A percentile compares a stretch with the other conserved stretches of the same genome.
phyloP scores from a whole-genome alignment of 2,888 invertebrate genomes.

The Tigriopus californicus region DNA sequence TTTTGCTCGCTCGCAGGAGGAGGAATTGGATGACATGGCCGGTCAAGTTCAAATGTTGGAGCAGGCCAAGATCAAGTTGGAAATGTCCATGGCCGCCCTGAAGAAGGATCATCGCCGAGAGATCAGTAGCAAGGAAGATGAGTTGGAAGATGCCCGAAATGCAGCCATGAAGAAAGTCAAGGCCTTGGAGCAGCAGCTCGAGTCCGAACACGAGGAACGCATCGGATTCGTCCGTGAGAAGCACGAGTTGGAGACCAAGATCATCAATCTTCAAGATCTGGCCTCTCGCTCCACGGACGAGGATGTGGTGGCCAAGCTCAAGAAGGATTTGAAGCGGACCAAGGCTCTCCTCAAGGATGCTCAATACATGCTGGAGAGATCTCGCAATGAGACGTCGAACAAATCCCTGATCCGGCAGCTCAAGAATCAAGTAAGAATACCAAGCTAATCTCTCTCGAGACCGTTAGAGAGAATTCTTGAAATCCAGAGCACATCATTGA shows the following conservation, averaged over 20 bases:
- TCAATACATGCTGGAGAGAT: conserved; percentile 71
- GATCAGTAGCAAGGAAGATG: conserved; percentile 73
- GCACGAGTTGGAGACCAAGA: conserved; percentile 69
- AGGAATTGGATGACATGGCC: conserved; percentile 85
- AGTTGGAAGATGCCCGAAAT: conserved; percentile 74
- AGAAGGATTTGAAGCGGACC: conserved; percentile 69
- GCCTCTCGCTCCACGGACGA: conserved; percentile 27
- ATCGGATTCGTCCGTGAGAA: conserved; percentile 67
- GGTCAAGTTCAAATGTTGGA: conserved; percentile 75
- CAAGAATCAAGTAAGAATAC: conserved; percentile 42
- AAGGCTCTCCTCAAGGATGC: conserved; percentile 77
- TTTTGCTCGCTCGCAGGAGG: conserved; percentile 48
- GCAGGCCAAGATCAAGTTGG: conserved; percentile 74
- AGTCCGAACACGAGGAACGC: conserved; percentile 80
- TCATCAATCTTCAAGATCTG: conserved; percentile 52
- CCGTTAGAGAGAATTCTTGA: too few species aligned
- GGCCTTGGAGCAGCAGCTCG: conserved; percentile 74
- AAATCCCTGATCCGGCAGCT: conserved; percentile 55
- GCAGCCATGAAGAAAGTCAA: conserved; percentile 59
- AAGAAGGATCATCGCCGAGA: conserved; percentile 77
- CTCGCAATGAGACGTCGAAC: conserved; percentile 64
- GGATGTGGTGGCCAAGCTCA: conserved; percentile 31
- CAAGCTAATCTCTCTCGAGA: neutral
- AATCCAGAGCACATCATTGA: neutral
- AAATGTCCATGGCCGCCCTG: conserved; percentile 81